Base-by-base conservation (phyloP, 2,113 vertebrate genomes). In the Corydoras sp. region DNA sequence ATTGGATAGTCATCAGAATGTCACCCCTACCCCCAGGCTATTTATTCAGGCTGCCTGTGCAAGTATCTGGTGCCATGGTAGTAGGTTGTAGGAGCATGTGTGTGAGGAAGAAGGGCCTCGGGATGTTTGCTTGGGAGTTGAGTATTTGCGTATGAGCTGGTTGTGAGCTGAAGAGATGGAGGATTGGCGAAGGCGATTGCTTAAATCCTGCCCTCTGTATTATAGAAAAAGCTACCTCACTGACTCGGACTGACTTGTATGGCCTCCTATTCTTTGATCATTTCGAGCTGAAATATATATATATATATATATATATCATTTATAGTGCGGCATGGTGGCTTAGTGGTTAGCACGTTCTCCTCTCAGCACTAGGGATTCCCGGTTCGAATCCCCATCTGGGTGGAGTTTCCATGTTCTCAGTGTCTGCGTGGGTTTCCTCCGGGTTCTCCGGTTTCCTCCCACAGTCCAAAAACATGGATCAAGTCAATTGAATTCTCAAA, bases 1-100 rank as follows among this genome's bases (percentile, higher is more conserved):
- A 72, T 73, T 74, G 76, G 72, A 59, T 69, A 74, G 72, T 72
- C 58, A 31, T 74, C 76, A 78, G 64, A 71, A 75, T 78, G 76
- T 71, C 69, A 62, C 56, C 66, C 65, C 66, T 69, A 30, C 30
- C 30, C 31, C 10, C 9, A 30, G 58, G 50, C 70, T 65, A 67
- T 67, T 65, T 60, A 62, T 71, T 54, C 31, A n/a, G 32, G 58
- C 67, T 72, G 69, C 59, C 10, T 75, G 12, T 49, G 68, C 30
- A 9, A 24, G 50, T 65, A 54, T 72, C 43, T 29, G 43, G 11
- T 32, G 59, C 30, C 60, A 32, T 69, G 65, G 63, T 24, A 53
- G 32, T 65, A 62, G 71, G 54, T 29, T 61, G 24, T 14, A 76
- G 32, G 15, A 68, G n/a, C 14, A 29, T 2, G 30, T 14, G 15